phyloP scores from a whole-genome alignment of 2,888 invertebrate species.

The Lasioglossum calceatum region DNA sequence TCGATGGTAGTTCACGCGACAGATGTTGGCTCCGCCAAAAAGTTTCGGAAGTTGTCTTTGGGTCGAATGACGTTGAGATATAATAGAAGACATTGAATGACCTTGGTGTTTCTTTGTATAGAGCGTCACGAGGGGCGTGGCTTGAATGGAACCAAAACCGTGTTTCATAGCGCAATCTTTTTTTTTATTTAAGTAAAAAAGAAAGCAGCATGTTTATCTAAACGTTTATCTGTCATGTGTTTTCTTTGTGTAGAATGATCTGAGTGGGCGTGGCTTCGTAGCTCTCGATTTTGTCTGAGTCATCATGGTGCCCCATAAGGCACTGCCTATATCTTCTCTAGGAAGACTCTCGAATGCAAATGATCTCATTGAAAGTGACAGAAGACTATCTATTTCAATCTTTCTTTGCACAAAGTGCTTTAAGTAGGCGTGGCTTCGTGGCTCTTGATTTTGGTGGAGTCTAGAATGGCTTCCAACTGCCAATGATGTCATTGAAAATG shows the following conservation, averaged over 20 bases:
- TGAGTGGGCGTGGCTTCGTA: not conserved
- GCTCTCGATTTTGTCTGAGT: not conserved
- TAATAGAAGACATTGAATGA: not conserved
- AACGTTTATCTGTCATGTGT: not conserved
- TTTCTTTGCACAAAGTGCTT: no score
- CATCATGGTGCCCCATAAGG: not conserved
- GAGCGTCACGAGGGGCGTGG: not conserved
- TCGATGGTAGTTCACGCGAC: not conserved
- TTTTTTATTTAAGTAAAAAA: not conserved
- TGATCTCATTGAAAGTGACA: not conserved
- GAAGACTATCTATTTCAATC: no score
- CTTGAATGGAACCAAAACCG: not conserved
- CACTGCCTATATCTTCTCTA: not conserved
- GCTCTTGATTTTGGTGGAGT: no score
- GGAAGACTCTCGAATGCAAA: not conserved
- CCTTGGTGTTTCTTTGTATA: not conserved
- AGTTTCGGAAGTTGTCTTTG: not conserved
- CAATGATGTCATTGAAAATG: not conserved
- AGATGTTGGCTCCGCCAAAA: not conserved
- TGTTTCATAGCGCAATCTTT: not conserved
- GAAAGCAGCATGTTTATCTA: not conserved
- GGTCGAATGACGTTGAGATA: not conserved
- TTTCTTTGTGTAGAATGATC: not conserved
- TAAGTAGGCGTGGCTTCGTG: no score
- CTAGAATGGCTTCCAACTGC: not conserved